Evolutionary conservation across 2,888 invertebrate genomes (phyloP).

Genomic region (Athalia cordata): DNA sequence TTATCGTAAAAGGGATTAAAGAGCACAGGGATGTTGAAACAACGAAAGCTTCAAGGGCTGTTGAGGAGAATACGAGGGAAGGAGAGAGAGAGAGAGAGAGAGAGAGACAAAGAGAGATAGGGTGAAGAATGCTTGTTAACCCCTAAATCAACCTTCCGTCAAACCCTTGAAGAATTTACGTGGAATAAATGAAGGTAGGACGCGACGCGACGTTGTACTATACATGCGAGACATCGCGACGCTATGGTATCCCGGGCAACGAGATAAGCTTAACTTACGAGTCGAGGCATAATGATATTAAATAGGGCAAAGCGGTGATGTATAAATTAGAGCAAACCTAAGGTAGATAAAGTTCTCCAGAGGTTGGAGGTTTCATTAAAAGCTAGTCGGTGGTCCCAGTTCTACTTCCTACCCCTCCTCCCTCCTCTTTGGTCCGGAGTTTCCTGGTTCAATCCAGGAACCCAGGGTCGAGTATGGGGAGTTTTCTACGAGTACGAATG

Average conservation of each 20-base stretch:
- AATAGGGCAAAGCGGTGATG: constrained; percentile 31
- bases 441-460: constrained; percentile 3
- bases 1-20: too few species aligned
- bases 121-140: constrained; percentile 1
- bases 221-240: too few species aligned
- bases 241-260: neutral
- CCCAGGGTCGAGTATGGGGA: constrained; percentile 8
- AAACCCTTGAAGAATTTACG: constrained; percentile 3
- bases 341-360: constrained; percentile 35
- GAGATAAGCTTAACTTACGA: constrained; percentile 9
- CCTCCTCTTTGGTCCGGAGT: neutral
- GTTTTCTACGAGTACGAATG: neutral
- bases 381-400: constrained; percentile 27
- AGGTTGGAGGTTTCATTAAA: constrained; percentile 37
- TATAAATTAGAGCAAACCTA: constrained; percentile 37
- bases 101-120: neutral
- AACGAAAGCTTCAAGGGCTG: too few species aligned
- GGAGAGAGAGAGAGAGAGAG: neutral
- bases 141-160: neutral
- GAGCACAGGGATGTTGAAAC: too few species aligned
- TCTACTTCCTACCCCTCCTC: neutral
- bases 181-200: neutral
- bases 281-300: constrained; percentile 26
- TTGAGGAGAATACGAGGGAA: neutral
- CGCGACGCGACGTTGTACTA: neutral